A percentile compares a stretch with the other conserved stretches of the same genome.
These are phyloP conservation scores for Abscondita cerata DNA, from an alignment of 2,888 invertebrate species.

Conservation along the genomic window DNA sequence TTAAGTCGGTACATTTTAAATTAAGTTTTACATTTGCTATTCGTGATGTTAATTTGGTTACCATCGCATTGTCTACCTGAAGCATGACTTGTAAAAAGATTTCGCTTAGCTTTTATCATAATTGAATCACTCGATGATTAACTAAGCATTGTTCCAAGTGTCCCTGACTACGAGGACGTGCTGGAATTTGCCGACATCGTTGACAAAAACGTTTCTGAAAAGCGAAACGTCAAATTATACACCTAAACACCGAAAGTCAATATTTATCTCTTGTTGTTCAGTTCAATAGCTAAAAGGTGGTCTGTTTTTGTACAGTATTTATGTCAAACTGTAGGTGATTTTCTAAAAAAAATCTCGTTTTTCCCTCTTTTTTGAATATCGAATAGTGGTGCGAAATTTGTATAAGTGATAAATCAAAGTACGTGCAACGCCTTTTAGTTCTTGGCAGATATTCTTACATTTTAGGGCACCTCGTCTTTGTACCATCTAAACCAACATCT, in stretches of 20 bases:
- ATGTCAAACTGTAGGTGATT: not conserved
- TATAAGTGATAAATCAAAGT: constrained; percentile 8
- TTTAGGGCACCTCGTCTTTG: constrained; percentile 18
- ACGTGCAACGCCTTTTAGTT: constrained; percentile 17
- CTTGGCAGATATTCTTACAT: constrained; percentile 16
- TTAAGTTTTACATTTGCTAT: not conserved
- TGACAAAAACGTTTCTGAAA: not conserved
- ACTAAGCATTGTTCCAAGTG: constrained; percentile 1
- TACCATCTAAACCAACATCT: constrained; percentile 22
- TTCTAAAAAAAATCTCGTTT: not conserved
- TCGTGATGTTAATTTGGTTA: not conserved
- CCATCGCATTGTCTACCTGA: not conserved
- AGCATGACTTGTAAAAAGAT: not conserved
- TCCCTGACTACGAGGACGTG: not conserved
- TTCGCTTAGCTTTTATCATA: not conserved
- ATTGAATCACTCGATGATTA: not conserved
- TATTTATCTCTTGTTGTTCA: constrained; percentile 6
- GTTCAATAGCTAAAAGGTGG: constrained; percentile 12
- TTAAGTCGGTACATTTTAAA: not conserved
- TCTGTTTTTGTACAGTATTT: constrained; percentile 1
- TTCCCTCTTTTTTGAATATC: not conserved
- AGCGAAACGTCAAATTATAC: not conserved
- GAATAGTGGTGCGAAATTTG: constrained; percentile 1
- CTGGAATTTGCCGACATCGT: not conserved
- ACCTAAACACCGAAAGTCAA: constrained; percentile 1